Conservation (phyloP, 1,140 invertebrate genomes). For the Himalopsyche phryganea region DNA sequence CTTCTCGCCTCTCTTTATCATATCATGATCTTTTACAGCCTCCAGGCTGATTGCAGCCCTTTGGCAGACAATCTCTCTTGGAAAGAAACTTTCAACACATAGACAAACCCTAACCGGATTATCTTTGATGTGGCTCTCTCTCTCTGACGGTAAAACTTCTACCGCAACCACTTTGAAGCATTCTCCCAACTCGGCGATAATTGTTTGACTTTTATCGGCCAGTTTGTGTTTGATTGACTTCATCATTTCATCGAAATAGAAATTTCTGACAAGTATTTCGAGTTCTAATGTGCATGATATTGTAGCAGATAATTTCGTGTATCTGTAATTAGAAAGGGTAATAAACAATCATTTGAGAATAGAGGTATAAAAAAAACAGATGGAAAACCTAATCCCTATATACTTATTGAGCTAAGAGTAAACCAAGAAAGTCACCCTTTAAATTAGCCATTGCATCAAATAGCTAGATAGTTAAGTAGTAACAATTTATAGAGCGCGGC, state of each 20-base stretch:
- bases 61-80: conserved; percentile 53
- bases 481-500: no score
- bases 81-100: conserved; percentile 28
- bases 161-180: conserved; percentile 49
- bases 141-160: conserved; percentile 45
- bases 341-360: no score
- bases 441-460: no score
- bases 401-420: no score
- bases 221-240: conserved; percentile 58
- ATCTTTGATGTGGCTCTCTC: conserved; percentile 41
- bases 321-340: conserved; percentile 48
- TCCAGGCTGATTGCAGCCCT: conserved; percentile 55
- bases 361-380: no score
- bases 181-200: conserved; percentile 51
- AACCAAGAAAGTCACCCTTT: no score
- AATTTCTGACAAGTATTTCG: conserved; percentile 68
- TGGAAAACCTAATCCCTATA: no score
- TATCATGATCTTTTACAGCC: conserved; percentile 29
- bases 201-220: conserved; percentile 47
- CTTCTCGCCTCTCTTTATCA: conserved; percentile 37
- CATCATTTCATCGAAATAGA: conserved; percentile 73
- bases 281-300: conserved; percentile 72
- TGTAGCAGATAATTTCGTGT: conserved; percentile 70
- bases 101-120: conserved; percentile 22
- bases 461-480: no score